Evolutionary conservation across 1,140 invertebrate genomes (phyloP), one percentile per base, ranked within the genome.

Genomic region (Drosophila seguyi): DNA sequence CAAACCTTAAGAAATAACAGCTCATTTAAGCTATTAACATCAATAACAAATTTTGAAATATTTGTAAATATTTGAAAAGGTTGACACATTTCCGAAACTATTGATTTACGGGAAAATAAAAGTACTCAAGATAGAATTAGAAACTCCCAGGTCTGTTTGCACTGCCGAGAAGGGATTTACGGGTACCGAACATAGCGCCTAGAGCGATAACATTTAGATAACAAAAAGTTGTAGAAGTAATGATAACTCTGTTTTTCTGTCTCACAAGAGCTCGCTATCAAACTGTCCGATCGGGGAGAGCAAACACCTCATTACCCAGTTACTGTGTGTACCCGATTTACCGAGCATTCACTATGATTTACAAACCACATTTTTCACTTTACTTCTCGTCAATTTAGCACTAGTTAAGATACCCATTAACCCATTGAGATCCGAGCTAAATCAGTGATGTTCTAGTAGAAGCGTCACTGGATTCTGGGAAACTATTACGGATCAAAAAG

Each of bases 221-320:
- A 36, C 50, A 57, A 7, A 48, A 36, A 27, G 10, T 36, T 18
- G 36, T 69, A 47, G 6, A 42, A 20, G 5, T 31, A 69, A 34
- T 72, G 67, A 72, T 59, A 72, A 16, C 52, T 38, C 38, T 36
- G 36, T 38, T 59, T 36, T 53, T 36, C 36, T 39, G 48, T 47
- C 44, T 36, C 22, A 16, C 20, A 29, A 62, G 34, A 36, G 10
- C 18, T 18, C 42, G 11, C 38, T 72, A 72, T 72, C 68, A 59
- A 72, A 50, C 36, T 34, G 44, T 50, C 29, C 69, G 52, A 73
- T 73, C 67, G 22, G 10, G 34, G 36, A 36, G 44, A 36, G 66
- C 69, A 73, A 73, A 73, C 69, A 73, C 53, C 69, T 59, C 66
- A 72, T 73, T 72, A 73, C 69, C 69, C 55, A 72, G 52, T 59